Evolutionary conservation across 2,888 invertebrate genomes (phyloP).

Genomic region (Tiliacea citrago): DNA sequence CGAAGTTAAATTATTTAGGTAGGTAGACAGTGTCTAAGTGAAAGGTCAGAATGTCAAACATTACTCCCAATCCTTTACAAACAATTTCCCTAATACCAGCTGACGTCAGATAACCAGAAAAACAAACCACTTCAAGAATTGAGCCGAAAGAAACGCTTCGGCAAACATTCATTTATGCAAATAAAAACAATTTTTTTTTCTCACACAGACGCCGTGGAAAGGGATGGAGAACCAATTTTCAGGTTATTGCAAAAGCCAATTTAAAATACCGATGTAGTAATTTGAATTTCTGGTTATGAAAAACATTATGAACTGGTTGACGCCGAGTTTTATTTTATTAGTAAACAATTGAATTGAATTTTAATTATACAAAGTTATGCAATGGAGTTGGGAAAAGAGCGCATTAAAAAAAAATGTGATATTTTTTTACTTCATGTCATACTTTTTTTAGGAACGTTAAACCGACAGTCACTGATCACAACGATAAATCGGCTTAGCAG

Average conservation of each 20-base stretch:
- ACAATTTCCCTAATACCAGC: slow-evolving; percentile 12
- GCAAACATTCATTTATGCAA: slow-evolving; percentile 69
- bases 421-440: not conserved
- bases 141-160: slow-evolving; percentile 39
- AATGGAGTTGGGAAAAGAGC: not conserved
- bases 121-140: slow-evolving; percentile 49
- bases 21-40: not conserved
- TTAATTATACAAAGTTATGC: slow-evolving; percentile 16
- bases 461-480: not conserved
- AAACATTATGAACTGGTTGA: slow-evolving; percentile 9
- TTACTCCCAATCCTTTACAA: not conserved
- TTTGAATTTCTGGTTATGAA: slow-evolving; percentile 39
- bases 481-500: not conserved
- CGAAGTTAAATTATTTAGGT: no score
- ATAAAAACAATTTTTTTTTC: slow-evolving; percentile 67
- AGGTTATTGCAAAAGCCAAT: slow-evolving; percentile 62
- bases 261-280: slow-evolving; percentile 51
- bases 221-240: slow-evolving; percentile 65
- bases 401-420: no score
- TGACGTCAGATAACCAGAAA: slow-evolving; percentile 27
- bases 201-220: slow-evolving; percentile 48
- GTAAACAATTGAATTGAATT: slow-evolving; percentile 8
- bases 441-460: not conserved
- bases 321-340: slow-evolving; percentile 2
- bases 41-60: not conserved